Base-by-base conservation (phyloP, 2,113 vertebrate genomes). In the Mola mola region DNA sequence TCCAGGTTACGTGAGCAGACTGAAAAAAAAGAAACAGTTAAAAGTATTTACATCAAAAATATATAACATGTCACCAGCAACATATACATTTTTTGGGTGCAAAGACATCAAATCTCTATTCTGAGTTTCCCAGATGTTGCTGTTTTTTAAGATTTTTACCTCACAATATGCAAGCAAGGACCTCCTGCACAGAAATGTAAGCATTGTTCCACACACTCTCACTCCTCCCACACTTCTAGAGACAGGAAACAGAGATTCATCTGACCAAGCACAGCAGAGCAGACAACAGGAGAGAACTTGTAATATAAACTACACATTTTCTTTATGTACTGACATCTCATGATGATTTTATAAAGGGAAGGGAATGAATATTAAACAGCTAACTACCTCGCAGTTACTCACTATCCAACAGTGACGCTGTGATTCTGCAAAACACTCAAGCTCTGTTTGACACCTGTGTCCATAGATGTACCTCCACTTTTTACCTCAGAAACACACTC, bases 191-290 rank as follows among this genome's bases (percentile, higher is more conserved):
- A n/a, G n/a, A n/a, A n/a, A n/a, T n/a, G n/a, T n/a, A n/a, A n/a
- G n/a, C n/a, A n/a, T n/a, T n/a, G n/a, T n/a, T n/a, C n/a, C 72
- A 73, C 76, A 74, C 72, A 56, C 60, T 11, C 28, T 47, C 25
- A 41, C 70, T 13, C 49, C 31, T 36, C 40, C 20, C 55, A 48
- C 47, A 48, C 57, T 73, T 29, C 48, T 59, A 38, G 52, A 56
- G 22, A 29, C 17, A 26, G n/a, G n/a, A n/a, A n/a, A n/a, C n/a
- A n/a, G n/a, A n/a, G n/a, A n/a, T n/a, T n/a, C n/a, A n/a, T n/a
- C n/a, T n/a, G n/a, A n/a, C 19, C 69, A 72, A 83, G 84, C 81
- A 78, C 67, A 58, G 55, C 24, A 53, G 70, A 60, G 76, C 55
- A 69, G 36, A 44, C 43, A 38, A 42, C 43, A 17, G 42, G 11